These are phyloP conservation scores for Cryptocephalus primarius DNA, from an alignment of 2,888 invertebrate species.

Conservation along the genomic window DNA sequence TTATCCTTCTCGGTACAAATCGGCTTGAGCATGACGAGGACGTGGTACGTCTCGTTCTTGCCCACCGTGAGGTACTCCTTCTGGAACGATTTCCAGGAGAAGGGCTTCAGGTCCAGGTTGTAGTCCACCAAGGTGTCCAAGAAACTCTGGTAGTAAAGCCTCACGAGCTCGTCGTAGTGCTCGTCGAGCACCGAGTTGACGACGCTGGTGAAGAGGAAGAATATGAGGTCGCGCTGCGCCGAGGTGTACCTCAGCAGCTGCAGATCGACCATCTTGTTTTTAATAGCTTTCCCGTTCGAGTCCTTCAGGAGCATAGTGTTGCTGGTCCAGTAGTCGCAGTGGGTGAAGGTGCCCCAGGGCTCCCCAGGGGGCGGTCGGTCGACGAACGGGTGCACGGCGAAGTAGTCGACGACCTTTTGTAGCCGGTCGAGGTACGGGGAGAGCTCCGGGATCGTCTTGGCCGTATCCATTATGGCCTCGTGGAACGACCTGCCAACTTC, in stretches of 20 bases:
- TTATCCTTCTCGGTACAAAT: conserved; percentile 38
- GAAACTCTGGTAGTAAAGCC: conserved; percentile 42
- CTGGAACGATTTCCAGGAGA: conserved; percentile 36
- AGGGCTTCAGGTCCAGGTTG: conserved; percentile 27
- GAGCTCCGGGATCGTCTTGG: conserved; percentile 20
- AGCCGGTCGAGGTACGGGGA: conserved; percentile 20
- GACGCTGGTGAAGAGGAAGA: conserved; percentile 45
- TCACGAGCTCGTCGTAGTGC: conserved; percentile 41
- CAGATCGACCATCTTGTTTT: conserved; percentile 48
- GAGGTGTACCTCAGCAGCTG: conserved; percentile 45
- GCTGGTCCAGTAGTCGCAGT: conserved; percentile 51
- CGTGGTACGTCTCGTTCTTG: conserved; percentile 38
- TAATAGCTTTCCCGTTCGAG: conserved; percentile 34
- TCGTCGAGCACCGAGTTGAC: conserved; percentile 34
- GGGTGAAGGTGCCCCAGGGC: conserved; percentile 43
- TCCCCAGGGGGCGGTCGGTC: conserved; percentile 29
- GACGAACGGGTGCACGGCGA: conserved; percentile 15
- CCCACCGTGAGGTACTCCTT: conserved; percentile 37
- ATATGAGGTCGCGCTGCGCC: conserved; percentile 43
- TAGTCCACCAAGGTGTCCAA: conserved; percentile 34
- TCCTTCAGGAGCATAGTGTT: conserved; percentile 46
- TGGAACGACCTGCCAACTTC: conserved; percentile 28
- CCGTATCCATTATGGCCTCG: conserved; percentile 24
- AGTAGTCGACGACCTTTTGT: conserved; percentile 21
- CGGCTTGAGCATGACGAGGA: conserved; percentile 41